Percentiles rank a stretch among this genome's conserved stretches.
Conservation (phyloP, 2,797 vertebrate species). For the Craterocephalus amniculus region DNA sequence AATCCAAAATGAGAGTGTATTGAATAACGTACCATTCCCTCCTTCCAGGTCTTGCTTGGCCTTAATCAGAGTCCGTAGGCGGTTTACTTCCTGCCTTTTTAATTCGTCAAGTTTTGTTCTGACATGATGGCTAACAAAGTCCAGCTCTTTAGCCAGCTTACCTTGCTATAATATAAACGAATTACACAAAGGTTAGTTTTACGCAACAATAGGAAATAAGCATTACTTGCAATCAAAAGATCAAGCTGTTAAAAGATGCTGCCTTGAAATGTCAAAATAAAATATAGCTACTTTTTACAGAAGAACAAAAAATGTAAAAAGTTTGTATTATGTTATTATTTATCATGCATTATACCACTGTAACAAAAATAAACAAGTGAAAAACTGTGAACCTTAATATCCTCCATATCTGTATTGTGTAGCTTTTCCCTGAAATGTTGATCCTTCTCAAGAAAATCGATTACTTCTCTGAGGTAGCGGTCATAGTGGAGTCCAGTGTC, state of each 20-base stretch:
- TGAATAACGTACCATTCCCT: conserved; percentile 83
- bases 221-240: background rate
- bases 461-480: conserved; percentile 97
- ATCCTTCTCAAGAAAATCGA: conserved; percentile 98
- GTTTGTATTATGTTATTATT: background rate
- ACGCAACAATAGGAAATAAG: background rate
- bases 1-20: background rate
- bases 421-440: conserved; percentile 98
- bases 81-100: conserved; percentile 95
- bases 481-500: conserved; percentile 98
- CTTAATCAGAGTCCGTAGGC: conserved; percentile 94
- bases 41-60: conserved; percentile 94
- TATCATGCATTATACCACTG: background rate
- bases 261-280: background rate
- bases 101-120: conserved; percentile 94
- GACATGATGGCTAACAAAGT: conserved; percentile 96
- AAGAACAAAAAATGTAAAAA: background rate
- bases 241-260: background rate
- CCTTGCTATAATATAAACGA: conserved; percentile 85
- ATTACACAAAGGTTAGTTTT: background rate
- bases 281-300: background rate
- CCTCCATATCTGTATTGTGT: conserved; percentile 96
- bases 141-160: conserved; percentile 94
- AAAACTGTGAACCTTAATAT: conserved; percentile 90
- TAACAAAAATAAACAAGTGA: background rate